Evolutionary conservation across 2,888 invertebrate species (phyloP).

Genomic region (Entomobrya proxima): DNA sequence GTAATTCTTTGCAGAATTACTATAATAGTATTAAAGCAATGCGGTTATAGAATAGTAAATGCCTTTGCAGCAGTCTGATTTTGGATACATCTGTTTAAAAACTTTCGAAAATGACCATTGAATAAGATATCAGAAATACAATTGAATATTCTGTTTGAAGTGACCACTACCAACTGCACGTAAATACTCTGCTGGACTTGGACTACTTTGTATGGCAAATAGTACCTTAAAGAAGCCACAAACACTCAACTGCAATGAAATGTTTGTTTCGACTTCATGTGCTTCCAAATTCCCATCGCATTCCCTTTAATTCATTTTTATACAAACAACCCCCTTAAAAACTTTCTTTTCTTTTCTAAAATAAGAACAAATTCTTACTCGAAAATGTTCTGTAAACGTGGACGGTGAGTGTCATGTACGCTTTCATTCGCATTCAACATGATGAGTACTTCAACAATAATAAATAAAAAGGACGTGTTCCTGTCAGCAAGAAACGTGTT

Average conservation of each 20-base stretch:
- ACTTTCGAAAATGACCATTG: not conserved
- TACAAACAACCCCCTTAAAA: not conserved
- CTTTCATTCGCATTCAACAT: not conserved
- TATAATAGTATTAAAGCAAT: constrained; percentile 12
- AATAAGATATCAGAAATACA: not conserved
- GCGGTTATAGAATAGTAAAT: constrained; percentile 7
- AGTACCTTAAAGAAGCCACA: too few species aligned
- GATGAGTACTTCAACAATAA: constrained; percentile 32
- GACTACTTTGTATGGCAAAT: too few species aligned
- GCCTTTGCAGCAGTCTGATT: not conserved
- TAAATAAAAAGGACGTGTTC: constrained; percentile 56
- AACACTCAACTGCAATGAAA: too few species aligned
- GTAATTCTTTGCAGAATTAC: too few species aligned
- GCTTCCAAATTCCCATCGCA: not conserved
- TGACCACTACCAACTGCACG: not conserved
- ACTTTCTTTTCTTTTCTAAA: not conserved
- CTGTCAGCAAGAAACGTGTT: constrained; percentile 56
- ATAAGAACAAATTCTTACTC: not conserved
- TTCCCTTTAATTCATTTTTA: not conserved
- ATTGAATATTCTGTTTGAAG: not conserved
- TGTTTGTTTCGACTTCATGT: too few species aligned
- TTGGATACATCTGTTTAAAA: not conserved
- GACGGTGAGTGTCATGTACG: constrained; percentile 10
- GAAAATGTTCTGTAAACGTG: too few species aligned
- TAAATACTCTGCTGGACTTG: too few species aligned